A percentile compares a stretch with the other conserved stretches of the same genome.
Evolutionary conservation across 1,140 invertebrate species (phyloP).

Genomic region (Habropoda laboriosa): DNA sequence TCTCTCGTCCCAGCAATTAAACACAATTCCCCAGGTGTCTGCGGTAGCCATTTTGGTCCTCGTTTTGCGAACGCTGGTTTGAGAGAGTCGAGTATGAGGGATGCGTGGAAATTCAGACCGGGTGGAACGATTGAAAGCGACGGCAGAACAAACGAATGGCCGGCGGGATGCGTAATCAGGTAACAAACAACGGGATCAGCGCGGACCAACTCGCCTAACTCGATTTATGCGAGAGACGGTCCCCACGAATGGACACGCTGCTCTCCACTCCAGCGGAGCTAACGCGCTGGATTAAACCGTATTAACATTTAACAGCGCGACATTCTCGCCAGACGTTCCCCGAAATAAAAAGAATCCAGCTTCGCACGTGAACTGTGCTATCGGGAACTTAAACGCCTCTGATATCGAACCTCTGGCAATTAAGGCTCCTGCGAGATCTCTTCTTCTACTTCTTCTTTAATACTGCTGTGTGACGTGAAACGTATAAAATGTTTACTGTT

Average conservation of each 20-base stretch:
- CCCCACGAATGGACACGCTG: constrained; percentile 18
- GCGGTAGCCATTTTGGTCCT: neutral
- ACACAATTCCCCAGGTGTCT: neutral
- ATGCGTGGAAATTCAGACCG: neutral
- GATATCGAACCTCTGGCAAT: neutral
- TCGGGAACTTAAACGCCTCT: neutral
- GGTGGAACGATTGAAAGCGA: neutral
- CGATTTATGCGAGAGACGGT: constrained; percentile 43
- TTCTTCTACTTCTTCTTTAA: no score
- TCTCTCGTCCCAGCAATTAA: no score
- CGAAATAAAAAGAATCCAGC: neutral
- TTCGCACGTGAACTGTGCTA: neutral
- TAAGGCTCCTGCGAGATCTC: no score
- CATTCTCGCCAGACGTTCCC: neutral
- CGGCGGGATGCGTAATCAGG: constrained; percentile 37
- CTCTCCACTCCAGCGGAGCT: constrained; percentile 11
- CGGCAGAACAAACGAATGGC: constrained; percentile 3
- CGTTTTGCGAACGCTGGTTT: no score
- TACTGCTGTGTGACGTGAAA: no score
- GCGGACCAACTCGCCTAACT: constrained; percentile 50
- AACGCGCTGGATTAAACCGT: constrained; percentile 46
- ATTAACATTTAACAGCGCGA: constrained; percentile 20
- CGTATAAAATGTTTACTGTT: no score
- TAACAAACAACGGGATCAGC: constrained; percentile 53
- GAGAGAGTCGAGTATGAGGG: no score